phyloP scores from a whole-genome alignment of 2,797 vertebrate genomes.

The Fringilla coelebs region DNA sequence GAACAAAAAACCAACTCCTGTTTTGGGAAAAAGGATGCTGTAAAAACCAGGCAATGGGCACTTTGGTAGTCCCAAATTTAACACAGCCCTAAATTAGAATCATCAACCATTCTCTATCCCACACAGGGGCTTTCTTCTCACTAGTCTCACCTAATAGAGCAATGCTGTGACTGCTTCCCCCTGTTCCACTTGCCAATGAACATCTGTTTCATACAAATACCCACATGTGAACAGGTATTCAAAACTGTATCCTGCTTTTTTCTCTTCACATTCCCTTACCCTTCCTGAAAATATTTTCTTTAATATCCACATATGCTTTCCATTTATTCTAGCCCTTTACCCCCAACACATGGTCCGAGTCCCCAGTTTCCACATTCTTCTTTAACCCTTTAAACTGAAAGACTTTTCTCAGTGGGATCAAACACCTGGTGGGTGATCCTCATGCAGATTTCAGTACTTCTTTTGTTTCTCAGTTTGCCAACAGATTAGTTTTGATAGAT shows the following conservation, averaged over 20 bases:
- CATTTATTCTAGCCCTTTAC: constrained; percentile 8
- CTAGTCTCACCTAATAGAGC: background rate
- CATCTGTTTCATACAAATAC: background rate
- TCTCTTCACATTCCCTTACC: background rate
- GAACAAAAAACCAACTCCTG: background rate
- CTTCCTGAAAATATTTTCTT: background rate
- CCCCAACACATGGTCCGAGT: fast-evolving
- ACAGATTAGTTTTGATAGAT: background rate
- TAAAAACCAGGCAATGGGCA: background rate
- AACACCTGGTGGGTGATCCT: constrained; percentile 28
- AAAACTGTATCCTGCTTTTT: background rate
- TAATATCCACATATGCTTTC: constrained; percentile 17
- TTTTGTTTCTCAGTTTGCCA: background rate
- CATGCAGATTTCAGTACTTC: background rate
- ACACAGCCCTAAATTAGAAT: background rate
- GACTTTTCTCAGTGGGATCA: background rate
- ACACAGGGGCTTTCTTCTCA: background rate
- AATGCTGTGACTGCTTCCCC: background rate
- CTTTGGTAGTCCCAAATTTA: background rate
- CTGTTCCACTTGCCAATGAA: background rate
- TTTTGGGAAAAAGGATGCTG: background rate
- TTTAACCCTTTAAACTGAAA: constrained; percentile 16
- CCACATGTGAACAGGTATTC: background rate
- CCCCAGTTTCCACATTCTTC: background rate
- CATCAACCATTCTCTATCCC: background rate